A percentile compares a stretch with the other conserved stretches of the same genome.
Conservation (phyloP, 2,113 vertebrate species). For the Elaphurus davidianus region DNA sequence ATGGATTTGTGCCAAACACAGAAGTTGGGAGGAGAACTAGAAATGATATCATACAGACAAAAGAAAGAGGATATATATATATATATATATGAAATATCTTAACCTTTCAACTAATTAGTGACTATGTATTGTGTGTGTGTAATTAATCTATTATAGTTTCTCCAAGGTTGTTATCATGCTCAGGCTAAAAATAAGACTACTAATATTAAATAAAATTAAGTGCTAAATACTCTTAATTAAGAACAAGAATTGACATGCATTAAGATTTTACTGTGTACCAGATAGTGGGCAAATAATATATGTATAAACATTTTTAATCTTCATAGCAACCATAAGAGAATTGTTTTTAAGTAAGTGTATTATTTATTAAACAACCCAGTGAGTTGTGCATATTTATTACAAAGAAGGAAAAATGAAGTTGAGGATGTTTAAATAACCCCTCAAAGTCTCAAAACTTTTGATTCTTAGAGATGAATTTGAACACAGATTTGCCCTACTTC, state of each 20-base stretch:
- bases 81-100: neutral
- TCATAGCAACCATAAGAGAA: neutral
- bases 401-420: neutral
- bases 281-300: neutral
- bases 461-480: neutral
- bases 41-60: neutral
- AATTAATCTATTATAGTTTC: neutral
- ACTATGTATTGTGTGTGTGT: neutral
- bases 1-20: neutral
- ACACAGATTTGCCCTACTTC: neutral
- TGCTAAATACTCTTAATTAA: neutral
- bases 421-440: neutral
- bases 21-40: neutral
- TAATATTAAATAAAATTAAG: neutral
- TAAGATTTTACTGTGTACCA: neutral
- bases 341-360: neutral
- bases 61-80: neutral
- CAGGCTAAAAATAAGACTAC: neutral
- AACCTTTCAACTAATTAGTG: neutral
- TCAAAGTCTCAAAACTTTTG: neutral
- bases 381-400: neutral
- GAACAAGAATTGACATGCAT: neutral
- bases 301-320: neutral
- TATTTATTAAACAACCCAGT: neutral
- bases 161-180: neutral